phyloP scores from a whole-genome alignment of 2,797 vertebrate genomes.

The Rhinoraja longicauda region DNA sequence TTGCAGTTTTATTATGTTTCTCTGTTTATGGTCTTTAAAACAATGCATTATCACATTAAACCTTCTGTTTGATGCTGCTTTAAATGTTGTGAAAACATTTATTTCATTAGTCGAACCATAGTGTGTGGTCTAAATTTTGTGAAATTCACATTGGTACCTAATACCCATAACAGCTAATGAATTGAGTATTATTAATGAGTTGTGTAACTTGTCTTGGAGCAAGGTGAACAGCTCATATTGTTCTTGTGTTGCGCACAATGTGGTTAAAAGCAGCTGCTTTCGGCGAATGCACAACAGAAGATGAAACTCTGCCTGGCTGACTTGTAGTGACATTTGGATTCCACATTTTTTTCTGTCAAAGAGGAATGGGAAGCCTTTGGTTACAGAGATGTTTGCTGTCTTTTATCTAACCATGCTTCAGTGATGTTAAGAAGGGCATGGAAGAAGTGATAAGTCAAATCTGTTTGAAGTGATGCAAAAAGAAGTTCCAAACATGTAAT shows the following conservation, averaged over 20 bases:
- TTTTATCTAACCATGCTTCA: slow-evolving; percentile 57
- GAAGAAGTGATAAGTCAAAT: slow-evolving; percentile 66
- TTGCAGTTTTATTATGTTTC: slow-evolving; percentile 49
- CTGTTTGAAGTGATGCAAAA: slow-evolving; percentile 64
- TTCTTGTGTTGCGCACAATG: slow-evolving; percentile 43
- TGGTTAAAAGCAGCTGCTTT: slow-evolving; percentile 43
- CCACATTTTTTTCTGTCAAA: slow-evolving; percentile 50
- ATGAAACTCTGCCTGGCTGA: slow-evolving; percentile 41
- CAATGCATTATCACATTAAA: slow-evolving; percentile 48
- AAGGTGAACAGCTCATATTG: slow-evolving; percentile 5
- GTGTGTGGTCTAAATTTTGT: slow-evolving; percentile 43
- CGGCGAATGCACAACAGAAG: slow-evolving; percentile 43
- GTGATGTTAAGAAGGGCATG: slow-evolving; percentile 58
- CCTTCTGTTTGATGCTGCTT: slow-evolving; percentile 48
- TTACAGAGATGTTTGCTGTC: slow-evolving; percentile 52
- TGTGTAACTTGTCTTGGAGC: slow-evolving; percentile 44
- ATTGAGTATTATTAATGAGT: slow-evolving; percentile 40
- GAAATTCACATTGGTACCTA: slow-evolving; percentile 42
- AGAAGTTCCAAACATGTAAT: slow-evolving; percentile 55
- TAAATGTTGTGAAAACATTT: slow-evolving; percentile 50
- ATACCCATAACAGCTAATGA: slow-evolving; percentile 40
- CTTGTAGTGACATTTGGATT: slow-evolving; percentile 46
- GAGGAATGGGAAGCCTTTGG: slow-evolving; percentile 53
- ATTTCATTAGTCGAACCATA: slow-evolving; percentile 45
- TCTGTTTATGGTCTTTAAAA: slow-evolving; percentile 52